Base-by-base conservation (phyloP, 2,888 invertebrate genomes). In the Diarsia dahlii region DNA sequence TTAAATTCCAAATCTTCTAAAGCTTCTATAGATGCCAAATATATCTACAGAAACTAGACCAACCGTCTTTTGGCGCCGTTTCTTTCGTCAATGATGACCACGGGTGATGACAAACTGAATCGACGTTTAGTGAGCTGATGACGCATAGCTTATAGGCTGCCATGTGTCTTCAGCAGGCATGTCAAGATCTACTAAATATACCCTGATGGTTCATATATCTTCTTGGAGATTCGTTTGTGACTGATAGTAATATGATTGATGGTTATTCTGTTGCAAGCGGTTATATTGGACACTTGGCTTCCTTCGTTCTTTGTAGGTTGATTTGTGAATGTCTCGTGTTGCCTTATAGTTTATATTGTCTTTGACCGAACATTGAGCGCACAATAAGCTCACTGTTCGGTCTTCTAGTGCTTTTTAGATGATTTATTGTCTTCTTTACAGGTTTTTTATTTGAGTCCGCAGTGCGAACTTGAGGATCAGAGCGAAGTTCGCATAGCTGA, bases 131-230 rank as follows among this genome's bases (percentile, higher is more conserved):
- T 46, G 23, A 56, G 20, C 46, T 63, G 66, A 62, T 71, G 82
- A 82, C 82, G 58, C 69, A 82, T 56, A 50, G 45, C n/a, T 68
- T n/a, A n/a, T n/a, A 63, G 18, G n/a, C 50, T 34, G 39, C 20
- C 85, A 54, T 72, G 18, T 46, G 46, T 50, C 45, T 63, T 50
- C 64, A 62, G 52, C 65, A 74, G 79, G 70, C 72, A 71, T 69
- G 45, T 76, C 66, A 71, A 56, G 62, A 62, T 64, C 52, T 15
- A 54, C 72, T 83, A 83, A 56, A 52, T 74, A 68, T 76, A 77
- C 12, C 58, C 39, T 63, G 34, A 52, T 45, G 60, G 34, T 48
- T 81, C 48, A 74, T 79, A 45, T 50, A 71, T 56, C 58, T 82
- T 71, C 69, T 76, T 65, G 66, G 76, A 60, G 46, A 56, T 58